Conservation (phyloP, 1,140 invertebrate species). For the Muscidifurax raptorellus region DNA sequence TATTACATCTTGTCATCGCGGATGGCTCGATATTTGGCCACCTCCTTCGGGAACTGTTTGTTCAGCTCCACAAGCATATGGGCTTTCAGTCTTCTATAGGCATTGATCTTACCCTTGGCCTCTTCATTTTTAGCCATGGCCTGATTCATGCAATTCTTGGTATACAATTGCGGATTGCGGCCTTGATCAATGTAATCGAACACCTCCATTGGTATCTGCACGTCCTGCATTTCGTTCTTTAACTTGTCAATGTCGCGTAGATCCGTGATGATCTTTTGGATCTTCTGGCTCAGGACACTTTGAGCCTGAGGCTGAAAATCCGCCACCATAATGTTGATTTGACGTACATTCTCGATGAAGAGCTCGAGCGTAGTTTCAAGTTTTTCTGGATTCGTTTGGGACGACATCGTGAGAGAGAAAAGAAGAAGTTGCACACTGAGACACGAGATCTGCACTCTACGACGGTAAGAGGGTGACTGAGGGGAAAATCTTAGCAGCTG, state of each 20-base stretch:
- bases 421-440: too few species aligned
- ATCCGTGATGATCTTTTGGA: conserved; percentile 19
- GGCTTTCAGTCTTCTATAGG: conserved; percentile 23
- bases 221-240: not conserved
- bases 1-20: not conserved
- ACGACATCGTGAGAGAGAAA: not conserved
- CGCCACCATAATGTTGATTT: conserved; percentile 26
- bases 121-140: conserved; percentile 5
- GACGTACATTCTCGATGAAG: conserved; percentile 22
- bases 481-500: too few species aligned
- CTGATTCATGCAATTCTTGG: conserved; percentile 6
- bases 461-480: not conserved
- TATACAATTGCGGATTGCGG: conserved; percentile 11
- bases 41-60: conserved; percentile 3
- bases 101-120: conserved; percentile 11
- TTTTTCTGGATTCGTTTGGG: not conserved
- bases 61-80: not conserved
- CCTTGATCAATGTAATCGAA: conserved; percentile 18
- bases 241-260: conserved; percentile 14
- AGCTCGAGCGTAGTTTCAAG: not conserved
- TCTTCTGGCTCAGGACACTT: not conserved
- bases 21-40: not conserved
- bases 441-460: not conserved
- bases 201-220: conserved; percentile 25
- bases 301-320: conserved; percentile 28